phyloP scores from a whole-genome alignment of 2,888 invertebrate genomes.

The Mythimna pallens region DNA sequence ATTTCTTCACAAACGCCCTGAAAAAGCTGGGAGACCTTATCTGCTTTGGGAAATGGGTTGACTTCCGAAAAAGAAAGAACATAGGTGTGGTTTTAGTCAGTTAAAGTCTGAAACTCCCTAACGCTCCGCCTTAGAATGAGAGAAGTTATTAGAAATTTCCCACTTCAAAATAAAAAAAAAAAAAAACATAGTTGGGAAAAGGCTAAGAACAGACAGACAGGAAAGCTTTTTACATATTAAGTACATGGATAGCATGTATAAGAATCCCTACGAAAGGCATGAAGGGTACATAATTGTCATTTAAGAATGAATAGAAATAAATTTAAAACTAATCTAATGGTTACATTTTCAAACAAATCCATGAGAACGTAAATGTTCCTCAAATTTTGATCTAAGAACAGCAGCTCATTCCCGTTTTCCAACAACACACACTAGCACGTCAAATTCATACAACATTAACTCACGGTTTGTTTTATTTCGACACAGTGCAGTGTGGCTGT shows the following conservation, averaged over 20 bases:
- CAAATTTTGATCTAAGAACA: not conserved
- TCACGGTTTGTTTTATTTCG: constrained; percentile 56
- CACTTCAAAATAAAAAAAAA: no score
- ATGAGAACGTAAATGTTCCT: constrained; percentile 9
- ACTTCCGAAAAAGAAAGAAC: no score
- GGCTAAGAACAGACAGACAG: no score
- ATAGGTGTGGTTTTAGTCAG: no score
- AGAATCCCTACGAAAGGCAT: not conserved
- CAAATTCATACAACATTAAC: constrained; percentile 49
- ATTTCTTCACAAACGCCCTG: no score
- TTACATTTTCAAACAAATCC: not conserved
- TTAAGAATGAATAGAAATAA: not conserved
- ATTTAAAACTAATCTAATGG: not conserved
- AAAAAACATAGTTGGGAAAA: no score
- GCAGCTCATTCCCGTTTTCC: constrained; percentile 23
- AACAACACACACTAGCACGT: constrained; percentile 44
- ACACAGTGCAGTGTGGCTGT: constrained; percentile 65
- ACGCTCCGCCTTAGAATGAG: no score
- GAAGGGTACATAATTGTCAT: not conserved
- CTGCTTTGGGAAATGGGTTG: no score
- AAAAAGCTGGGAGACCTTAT: no score
- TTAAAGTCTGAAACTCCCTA: no score
- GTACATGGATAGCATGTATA: not conserved
- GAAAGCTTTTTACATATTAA: no score
- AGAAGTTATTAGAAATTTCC: no score